phyloP scores from a whole-genome alignment of 2,888 invertebrate species.

The Actias luna region DNA sequence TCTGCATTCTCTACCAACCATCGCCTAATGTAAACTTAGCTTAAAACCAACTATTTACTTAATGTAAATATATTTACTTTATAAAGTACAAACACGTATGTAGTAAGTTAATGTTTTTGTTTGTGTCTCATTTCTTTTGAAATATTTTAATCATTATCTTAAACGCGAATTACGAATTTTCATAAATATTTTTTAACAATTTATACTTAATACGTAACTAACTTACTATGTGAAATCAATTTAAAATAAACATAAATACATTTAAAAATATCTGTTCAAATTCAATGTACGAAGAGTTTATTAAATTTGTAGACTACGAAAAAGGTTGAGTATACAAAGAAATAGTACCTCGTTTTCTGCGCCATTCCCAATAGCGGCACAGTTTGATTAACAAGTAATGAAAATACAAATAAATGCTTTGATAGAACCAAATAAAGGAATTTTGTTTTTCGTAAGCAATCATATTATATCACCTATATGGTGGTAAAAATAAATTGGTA shows the following conservation, averaged over 20 bases:
- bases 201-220: too few relatives aligned
- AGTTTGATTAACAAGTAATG: not conserved
- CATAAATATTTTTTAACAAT: too few relatives aligned
- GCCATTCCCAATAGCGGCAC: not conserved
- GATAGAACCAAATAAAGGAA: not conserved
- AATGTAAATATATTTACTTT: not conserved
- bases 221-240: not conserved
- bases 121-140: too few relatives aligned
- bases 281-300: not conserved
- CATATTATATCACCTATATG: too few relatives aligned
- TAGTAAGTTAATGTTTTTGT: too few relatives aligned
- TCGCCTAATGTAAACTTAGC: constrained; percentile 38
- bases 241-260: not conserved
- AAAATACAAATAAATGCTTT: too few relatives aligned
- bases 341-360: not conserved
- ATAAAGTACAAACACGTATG: not conserved
- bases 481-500: too few relatives aligned
- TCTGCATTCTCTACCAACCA: constrained; percentile 27
- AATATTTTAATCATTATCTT: too few relatives aligned
- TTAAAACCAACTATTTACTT: constrained; percentile 25
- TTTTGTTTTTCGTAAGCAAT: not conserved
- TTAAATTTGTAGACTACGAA: not conserved
- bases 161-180: too few relatives aligned
- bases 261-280: too few relatives aligned
- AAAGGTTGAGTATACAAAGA: not conserved